phyloP scores from a whole-genome alignment of 1,140 invertebrate genomes.

The Calephelis nemesis region DNA sequence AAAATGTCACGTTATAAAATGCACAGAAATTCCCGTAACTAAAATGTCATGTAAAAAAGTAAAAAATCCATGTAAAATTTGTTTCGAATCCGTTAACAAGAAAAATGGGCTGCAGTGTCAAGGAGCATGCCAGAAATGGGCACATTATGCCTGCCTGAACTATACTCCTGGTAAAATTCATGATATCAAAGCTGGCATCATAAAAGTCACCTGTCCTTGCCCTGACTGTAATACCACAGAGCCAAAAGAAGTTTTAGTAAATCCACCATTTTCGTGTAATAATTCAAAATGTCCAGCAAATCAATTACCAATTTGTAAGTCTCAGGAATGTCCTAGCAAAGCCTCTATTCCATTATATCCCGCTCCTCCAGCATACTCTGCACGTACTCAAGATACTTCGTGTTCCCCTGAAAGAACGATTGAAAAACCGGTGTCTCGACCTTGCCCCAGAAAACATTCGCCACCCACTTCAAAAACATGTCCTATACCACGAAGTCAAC shows the following conservation, averaged over 20 bases:
- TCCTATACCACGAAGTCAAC: not conserved
- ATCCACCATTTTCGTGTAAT: slow-evolving; percentile 38
- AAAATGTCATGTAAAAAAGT: slow-evolving; percentile 47
- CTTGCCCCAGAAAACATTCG: not conserved
- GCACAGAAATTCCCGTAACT: not conserved
- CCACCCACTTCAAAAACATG: not conserved
- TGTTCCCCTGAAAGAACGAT: not conserved
- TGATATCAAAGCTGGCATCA: slow-evolving; percentile 51
- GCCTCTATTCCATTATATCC: slow-evolving; percentile 21
- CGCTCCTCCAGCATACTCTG: not conserved
- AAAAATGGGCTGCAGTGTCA: slow-evolving; percentile 58
- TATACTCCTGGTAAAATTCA: slow-evolving; percentile 56
- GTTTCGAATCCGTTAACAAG: slow-evolving; percentile 41
- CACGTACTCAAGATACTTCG: not conserved
- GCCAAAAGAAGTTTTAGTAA: slow-evolving; percentile 35
- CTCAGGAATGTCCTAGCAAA: slow-evolving; percentile 36
- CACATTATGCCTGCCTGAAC: slow-evolving; percentile 57
- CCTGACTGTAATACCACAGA: slow-evolving; percentile 45
- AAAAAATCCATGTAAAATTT: slow-evolving; percentile 63
- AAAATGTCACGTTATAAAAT: slow-evolving; percentile 1
- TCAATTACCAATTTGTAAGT: slow-evolving; percentile 32
- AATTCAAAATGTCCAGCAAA: slow-evolving; percentile 42
- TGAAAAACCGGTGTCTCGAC: not conserved
- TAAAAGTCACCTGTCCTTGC: slow-evolving; percentile 56
- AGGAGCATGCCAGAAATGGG: slow-evolving; percentile 63